Base-by-base conservation (phyloP, 2,888 invertebrate genomes). In the Lasioglossum lativentre region DNA sequence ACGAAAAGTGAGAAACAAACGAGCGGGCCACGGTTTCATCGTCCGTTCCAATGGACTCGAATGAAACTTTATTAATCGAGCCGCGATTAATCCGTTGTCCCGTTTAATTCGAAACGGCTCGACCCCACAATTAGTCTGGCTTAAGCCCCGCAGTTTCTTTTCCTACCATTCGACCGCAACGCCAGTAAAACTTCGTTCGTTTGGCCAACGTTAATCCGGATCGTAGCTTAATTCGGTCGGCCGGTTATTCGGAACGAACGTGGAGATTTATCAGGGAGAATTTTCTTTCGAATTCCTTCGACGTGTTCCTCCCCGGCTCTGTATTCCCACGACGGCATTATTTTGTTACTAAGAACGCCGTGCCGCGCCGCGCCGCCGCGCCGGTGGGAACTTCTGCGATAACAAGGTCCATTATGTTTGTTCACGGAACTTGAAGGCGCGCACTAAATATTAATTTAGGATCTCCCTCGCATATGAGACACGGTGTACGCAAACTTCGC, bases 111-210 rank as follows among this genome's bases (percentile, higher is more conserved):
- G 42, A 40, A 85, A 78, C 45, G 59, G 38, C 52, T 45, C 63
- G 38, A 23, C n/a, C 56, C 71, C 30, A 63, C 85, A 72, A 85
- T 85, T 85, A 85, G 79, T 85, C 71, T 56, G 85, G 85, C 78
- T 85, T 85, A 85, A 85, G 85, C 85, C 75, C 52, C 27, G 56
- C 66, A 75, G 63, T 85, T 85, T 79, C 85, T 75, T 85, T 85
- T n/a, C 45, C 30, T 66, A 40, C 71, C 23, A 52, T 74, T 75
- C 74, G 23, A 38, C 42, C 56, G 78, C 84, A 42, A 75, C 75
- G 75, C 85, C 63, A 56, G 75, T 85, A 85, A 85, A 85, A 75
- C 71, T 85, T 85, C 85, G 66, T 85, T 85, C 78, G 85, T 85
- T 74, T 63, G 27, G 68, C 12, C 42, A 52, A 47, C 47, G 78